These are phyloP conservation scores for Ibycter americanus DNA, from an alignment of 2,797 vertebrate species.

Conservation along the genomic window DNA sequence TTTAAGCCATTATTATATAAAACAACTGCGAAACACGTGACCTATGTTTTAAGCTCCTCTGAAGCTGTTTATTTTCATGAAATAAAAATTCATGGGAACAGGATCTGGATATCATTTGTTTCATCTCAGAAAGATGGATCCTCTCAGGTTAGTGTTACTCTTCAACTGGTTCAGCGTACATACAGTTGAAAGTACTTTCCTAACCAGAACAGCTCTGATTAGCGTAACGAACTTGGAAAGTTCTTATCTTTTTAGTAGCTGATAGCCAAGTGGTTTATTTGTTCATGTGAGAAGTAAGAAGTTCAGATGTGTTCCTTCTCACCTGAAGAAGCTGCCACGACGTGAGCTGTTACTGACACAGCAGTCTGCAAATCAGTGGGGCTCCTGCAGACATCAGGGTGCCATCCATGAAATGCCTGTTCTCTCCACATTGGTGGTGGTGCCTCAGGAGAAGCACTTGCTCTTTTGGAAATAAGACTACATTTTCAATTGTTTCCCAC, in stretches of 20 bases:
- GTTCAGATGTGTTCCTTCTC: neutral
- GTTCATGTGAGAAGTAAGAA: neutral
- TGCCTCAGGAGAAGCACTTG: neutral
- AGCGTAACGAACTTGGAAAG: neutral
- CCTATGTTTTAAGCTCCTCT: neutral
- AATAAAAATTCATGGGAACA: neutral
- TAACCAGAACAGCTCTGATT: neutral
- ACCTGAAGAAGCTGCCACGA: rapidly evolving
- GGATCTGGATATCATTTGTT: neutral
- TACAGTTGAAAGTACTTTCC: neutral
- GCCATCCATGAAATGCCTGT: neutral
- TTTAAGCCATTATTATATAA: neutral
- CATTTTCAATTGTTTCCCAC: neutral
- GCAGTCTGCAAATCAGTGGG: neutral
- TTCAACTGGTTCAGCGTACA: rapidly evolving
- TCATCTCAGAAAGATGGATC: neutral
- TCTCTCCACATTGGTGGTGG: neutral
- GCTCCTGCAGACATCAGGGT: neutral
- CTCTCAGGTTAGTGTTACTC: neutral
- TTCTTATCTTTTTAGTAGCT: neutral
- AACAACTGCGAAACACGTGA: neutral
- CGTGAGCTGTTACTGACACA: neutral
- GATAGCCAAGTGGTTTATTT: neutral
- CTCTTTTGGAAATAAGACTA: neutral
- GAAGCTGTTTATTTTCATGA: neutral